Evolutionary conservation across 2,797 vertebrate species (phyloP).

Genomic region (Hydrolagus colliei): DNA sequence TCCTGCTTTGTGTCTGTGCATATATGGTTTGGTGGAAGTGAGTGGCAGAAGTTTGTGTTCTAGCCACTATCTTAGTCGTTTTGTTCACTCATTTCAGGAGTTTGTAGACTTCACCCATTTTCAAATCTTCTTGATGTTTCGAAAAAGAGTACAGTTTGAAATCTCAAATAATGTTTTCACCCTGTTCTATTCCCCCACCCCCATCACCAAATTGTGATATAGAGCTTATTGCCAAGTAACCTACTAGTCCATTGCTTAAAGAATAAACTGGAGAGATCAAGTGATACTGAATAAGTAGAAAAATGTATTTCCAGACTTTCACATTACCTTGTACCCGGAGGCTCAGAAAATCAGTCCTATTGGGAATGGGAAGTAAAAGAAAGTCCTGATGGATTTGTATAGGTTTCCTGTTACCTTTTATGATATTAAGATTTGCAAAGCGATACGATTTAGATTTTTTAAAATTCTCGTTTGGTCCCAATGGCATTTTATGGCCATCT

Average conservation of each 20-base stretch:
- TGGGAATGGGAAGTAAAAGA: not conserved
- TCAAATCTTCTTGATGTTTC: not conserved
- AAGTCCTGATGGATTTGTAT: not conserved
- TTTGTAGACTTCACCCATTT: not conserved
- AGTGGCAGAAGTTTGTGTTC: not conserved
- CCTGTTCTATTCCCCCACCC: not conserved
- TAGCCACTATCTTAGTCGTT: not conserved
- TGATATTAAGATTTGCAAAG: not conserved
- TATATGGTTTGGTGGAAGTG: not conserved
- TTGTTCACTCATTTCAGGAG: not conserved
- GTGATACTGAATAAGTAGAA: slow-evolving; percentile 4
- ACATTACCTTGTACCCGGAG: not conserved
- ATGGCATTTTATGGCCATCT: not conserved
- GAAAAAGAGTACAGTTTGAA: not conserved
- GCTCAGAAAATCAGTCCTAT: not conserved
- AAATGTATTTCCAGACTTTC: not conserved
- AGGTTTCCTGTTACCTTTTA: not conserved
- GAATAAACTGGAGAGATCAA: not conserved
- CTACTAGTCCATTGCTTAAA: not conserved
- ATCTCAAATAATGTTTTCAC: not conserved
- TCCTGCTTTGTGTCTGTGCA: not conserved
- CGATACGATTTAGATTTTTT: not conserved
- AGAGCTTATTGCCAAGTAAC: too few relatives aligned
- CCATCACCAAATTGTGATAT: not conserved
- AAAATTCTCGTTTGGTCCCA: not conserved